Base-by-base conservation (phyloP, 2,888 invertebrate species). In the Dasysyrphus albostriatus region DNA sequence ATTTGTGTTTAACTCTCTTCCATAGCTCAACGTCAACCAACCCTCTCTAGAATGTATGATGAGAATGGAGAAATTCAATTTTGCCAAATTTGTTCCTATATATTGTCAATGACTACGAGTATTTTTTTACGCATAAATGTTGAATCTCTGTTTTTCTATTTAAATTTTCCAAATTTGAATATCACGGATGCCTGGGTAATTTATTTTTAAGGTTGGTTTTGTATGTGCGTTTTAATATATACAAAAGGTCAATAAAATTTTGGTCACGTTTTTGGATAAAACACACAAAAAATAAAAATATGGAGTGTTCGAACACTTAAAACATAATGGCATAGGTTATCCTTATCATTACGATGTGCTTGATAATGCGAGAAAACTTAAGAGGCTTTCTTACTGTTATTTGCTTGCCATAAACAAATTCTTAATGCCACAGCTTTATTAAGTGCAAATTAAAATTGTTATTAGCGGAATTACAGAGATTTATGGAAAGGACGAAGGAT, bases 391-490 rank as follows among this genome's bases (percentile, higher is more conserved):
- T 51, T 42, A 75, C 42, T 70, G 69, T 65, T 76, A 76, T 80
- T 58, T 80, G n/a, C 37, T 47, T 65, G 34, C 51, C 58, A 80
- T 84, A 80, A 84, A 80, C 75, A 76, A 65, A 69, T 76, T 51
- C 59, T 61, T 59, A 81, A 81, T 67, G 59, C 54, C 47, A 7
- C n/a, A 61, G 44, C 56, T 84, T 84, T 72, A 84, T 76, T 81
- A 72, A 70, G 84, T 84, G 84, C 72, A 76, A 84, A 84, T 76
- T 80, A 75, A 73, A 65, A 65, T 44, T 61, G 80, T 76, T 84
- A 81, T 76, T 73, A 67, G 44, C 59, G 0, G 44, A 59, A 73
- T 67, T 51, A 67, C 49, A 59, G n/a, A 59, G 42, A 42, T 59
- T 54, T 80, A 61, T 56, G 10, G 16, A 65, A 32, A 59, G 37